phyloP scores from a whole-genome alignment of 2,113 vertebrate species.

The Chinchilla lanigera region DNA sequence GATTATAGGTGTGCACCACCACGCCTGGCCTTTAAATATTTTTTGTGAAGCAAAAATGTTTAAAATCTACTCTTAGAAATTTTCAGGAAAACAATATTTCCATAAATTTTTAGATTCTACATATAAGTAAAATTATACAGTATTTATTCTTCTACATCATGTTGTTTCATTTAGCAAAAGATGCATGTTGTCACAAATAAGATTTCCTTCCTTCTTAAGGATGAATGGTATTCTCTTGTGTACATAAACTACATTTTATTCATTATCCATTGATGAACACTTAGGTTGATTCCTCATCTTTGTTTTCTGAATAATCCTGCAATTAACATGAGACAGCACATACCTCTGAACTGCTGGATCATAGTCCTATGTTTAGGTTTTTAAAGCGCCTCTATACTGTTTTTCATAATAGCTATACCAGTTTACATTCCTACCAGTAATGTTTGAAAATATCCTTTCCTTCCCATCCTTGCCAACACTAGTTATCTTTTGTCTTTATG shows the following conservation, averaged over 20 bases:
- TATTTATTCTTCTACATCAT: too few relatives aligned
- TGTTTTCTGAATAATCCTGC: too few relatives aligned
- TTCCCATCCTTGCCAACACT: neutral
- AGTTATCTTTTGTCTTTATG: neutral
- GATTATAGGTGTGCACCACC: too few relatives aligned
- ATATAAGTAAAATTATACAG: neutral
- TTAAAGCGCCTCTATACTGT: neutral
- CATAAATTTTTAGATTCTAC: neutral
- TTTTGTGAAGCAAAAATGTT: neutral
- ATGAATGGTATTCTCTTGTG: neutral
- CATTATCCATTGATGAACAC: neutral
- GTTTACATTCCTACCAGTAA: neutral
- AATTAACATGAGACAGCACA: neutral
- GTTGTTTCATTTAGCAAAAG: neutral
- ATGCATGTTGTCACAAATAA: neutral
- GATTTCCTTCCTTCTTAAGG: neutral
- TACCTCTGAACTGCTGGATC: neutral
- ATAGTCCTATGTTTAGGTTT: neutral
- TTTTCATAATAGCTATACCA: neutral
- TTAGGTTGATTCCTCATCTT: neutral
- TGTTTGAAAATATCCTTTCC: neutral
- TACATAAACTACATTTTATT: neutral
- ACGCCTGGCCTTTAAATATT: too few relatives aligned
- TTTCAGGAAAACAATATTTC: neutral
- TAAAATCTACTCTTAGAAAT: neutral